These are phyloP conservation scores for Xiphorhynchus elegans DNA, from an alignment of 2,113 vertebrate genomes.

Conservation along the genomic window DNA sequence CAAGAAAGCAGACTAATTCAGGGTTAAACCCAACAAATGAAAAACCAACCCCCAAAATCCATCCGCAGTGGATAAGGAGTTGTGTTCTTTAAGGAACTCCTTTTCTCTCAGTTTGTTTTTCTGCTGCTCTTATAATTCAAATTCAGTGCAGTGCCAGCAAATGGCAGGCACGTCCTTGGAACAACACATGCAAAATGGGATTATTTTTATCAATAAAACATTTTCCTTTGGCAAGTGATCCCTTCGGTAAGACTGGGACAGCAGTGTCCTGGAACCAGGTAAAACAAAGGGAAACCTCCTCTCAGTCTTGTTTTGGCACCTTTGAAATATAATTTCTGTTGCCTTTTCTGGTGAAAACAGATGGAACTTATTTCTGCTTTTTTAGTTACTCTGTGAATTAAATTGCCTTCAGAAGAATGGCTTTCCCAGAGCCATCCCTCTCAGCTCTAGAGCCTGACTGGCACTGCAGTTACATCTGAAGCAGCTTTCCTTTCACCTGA, in stretches of 20 bases:
- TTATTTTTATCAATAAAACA: background rate
- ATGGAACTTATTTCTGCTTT: background rate
- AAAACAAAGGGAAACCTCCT: background rate
- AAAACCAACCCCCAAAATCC: background rate
- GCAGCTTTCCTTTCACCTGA: background rate
- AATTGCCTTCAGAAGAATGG: background rate
- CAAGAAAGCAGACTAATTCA: background rate
- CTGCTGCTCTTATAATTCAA: background rate
- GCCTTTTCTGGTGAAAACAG: background rate
- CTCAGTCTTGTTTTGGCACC: background rate
- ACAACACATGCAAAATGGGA: background rate
- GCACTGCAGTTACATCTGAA: background rate
- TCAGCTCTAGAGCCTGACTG: background rate
- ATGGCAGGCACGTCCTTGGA: background rate
- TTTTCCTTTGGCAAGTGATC: background rate
- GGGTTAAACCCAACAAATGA: background rate
- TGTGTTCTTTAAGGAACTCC: background rate
- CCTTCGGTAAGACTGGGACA: background rate
- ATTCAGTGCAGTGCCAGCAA: background rate
- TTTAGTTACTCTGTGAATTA: background rate
- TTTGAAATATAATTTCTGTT: background rate
- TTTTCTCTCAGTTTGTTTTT: background rate
- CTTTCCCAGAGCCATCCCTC: background rate
- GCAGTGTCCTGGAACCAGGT: background rate
- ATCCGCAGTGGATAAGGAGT: fast-evolving